A percentile compares a stretch with the other conserved stretches of the same genome.
Evolutionary conservation across 1,140 invertebrate species (phyloP).

Genomic region (Laupala kohalensis): DNA sequence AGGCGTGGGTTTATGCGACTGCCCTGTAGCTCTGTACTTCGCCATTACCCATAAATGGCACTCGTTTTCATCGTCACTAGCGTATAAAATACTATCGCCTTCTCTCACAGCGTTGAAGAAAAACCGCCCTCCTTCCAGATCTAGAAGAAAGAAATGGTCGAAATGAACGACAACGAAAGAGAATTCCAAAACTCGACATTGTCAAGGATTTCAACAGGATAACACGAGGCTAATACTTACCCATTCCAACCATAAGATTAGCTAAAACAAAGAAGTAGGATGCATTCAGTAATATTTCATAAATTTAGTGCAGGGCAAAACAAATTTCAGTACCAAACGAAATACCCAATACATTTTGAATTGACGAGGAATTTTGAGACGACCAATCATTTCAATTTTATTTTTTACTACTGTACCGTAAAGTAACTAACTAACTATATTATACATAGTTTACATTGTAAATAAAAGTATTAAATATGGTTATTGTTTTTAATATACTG

Average conservation of each 20-base stretch:
- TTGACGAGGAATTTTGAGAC: too few species aligned
- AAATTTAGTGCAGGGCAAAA: neutral
- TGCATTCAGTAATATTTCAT: conserved; percentile 5
- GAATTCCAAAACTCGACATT: too few species aligned
- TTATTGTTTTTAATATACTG: too few species aligned
- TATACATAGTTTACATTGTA: neutral
- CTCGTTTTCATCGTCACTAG: conserved; percentile 96
- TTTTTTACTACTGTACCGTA: neutral
- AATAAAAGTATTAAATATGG: neutral
- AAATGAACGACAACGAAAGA: too few species aligned
- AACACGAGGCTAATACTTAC: conserved; percentile 23
- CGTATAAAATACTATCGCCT: conserved; percentile 92
- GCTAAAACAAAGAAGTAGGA: too few species aligned
- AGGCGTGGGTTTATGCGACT: conserved; percentile 95
- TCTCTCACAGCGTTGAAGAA: conserved; percentile 98
- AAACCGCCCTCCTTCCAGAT: conserved; percentile 74
- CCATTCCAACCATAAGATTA: conserved; percentile 80
- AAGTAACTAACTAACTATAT: neutral
- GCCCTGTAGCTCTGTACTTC: conserved; percentile 95
- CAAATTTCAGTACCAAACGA: neutral
- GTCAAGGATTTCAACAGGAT: neutral
- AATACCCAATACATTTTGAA: neutral
- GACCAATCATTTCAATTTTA: too few species aligned
- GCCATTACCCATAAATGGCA: conserved; percentile 98
- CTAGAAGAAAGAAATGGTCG: too few species aligned